Conservation (phyloP, 1,140 invertebrate genomes). For the Tetramorium alpestre region DNA sequence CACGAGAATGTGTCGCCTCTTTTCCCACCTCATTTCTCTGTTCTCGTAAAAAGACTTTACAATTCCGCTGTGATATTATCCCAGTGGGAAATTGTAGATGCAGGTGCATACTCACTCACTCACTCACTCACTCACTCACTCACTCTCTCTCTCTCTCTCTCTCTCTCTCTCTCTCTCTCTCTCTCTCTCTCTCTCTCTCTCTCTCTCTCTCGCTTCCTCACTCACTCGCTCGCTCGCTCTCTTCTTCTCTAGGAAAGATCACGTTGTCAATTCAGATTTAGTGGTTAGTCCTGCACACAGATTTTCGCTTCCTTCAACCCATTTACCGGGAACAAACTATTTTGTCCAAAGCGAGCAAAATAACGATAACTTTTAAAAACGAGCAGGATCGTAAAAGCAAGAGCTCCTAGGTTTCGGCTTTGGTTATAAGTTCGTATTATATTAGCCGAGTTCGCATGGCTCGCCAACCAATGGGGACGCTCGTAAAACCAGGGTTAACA, state of each 20-base stretch:
- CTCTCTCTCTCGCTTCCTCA: background rate
- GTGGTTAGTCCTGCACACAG: constrained; percentile 39
- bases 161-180: background rate
- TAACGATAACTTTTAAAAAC: constrained; percentile 85
- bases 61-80: constrained; percentile 21
- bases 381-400: constrained; percentile 84
- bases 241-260: background rate
- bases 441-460: constrained; percentile 82
- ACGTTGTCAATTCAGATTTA: constrained; percentile 51
- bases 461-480: constrained; percentile 78
- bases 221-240: too few relatives aligned
- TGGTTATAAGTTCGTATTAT: constrained; percentile 86
- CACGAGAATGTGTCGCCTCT: background rate
- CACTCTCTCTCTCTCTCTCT: background rate
- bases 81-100: constrained; percentile 21
- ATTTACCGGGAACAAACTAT: constrained; percentile 75
- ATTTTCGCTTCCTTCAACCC: constrained; percentile 54
- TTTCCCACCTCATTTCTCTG: background rate
- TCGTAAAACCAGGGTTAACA: constrained; percentile 85
- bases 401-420: constrained; percentile 84
- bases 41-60: constrained; percentile 55
- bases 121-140: background rate
- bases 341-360: constrained; percentile 81
- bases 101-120: background rate
- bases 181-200: background rate